A percentile compares a stretch with the other conserved stretches of the same genome.
phyloP scores from a whole-genome alignment of 2,797 vertebrate species.

The Podarcis lilfordi region DNA sequence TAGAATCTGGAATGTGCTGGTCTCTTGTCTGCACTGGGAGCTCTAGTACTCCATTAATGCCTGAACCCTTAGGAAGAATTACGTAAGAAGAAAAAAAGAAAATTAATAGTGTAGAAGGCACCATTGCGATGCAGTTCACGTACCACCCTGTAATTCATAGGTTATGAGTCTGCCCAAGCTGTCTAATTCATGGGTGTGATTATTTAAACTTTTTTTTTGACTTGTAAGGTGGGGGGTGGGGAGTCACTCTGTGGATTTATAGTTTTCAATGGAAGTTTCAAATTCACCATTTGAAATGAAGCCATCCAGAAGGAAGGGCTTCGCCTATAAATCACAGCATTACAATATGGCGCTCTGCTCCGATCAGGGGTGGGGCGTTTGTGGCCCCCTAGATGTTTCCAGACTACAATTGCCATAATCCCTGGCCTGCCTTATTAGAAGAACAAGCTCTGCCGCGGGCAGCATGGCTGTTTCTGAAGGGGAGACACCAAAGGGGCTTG shows the following conservation, averaged over 20 bases:
- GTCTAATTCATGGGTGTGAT: constrained; percentile 1
- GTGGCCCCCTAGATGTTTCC: not conserved
- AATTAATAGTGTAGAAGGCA: constrained; percentile 2
- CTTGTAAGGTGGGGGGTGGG: constrained; percentile 16
- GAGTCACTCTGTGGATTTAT: not conserved
- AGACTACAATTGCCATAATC: no score
- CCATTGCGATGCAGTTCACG: not conserved
- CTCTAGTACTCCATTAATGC: not conserved
- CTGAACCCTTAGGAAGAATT: not conserved
- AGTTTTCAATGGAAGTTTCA: constrained; percentile 40
- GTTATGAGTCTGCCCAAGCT: constrained; percentile 24
- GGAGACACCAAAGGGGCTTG: no score
- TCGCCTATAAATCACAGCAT: not conserved
- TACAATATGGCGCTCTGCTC: not conserved
- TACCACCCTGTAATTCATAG: constrained; percentile 14
- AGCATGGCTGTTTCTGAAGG: no score
- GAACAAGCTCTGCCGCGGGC: no score
- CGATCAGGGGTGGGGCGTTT: not conserved
- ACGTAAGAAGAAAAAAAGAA: fast-evolving
- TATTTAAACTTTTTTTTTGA: constrained; percentile 17
- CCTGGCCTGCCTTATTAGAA: no score
- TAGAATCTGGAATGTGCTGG: constrained; percentile 25
- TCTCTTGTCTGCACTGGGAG: not conserved
- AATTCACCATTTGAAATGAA: constrained; percentile 26
- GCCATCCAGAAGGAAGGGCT: not conserved